Base-by-base conservation (phyloP, 2,797 vertebrate species). In the Protonibea diacanthus region DNA sequence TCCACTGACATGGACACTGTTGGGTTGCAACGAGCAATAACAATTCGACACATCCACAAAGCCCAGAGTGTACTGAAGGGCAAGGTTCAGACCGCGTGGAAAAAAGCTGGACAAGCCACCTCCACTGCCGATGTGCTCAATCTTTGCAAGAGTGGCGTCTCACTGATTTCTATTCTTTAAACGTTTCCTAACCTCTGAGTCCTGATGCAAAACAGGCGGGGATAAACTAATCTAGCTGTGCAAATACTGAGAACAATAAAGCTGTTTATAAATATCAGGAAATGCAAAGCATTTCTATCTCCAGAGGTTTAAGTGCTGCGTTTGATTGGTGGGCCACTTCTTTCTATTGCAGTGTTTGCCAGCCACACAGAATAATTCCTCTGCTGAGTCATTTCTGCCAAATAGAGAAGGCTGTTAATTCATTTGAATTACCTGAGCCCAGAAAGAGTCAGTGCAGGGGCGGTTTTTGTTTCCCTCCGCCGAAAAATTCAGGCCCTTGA, bases 321-420 rank as follows among this genome's bases (percentile, higher is more conserved):
- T 82, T 57, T 83, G 72, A 87, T 85, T 38, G 58, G 63, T 62
- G 63, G 66, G 47, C 29, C 78, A 60, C 56, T 68, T 60, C 52
- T 57, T 49, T 64, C 51, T 55, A 44, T 65, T 52, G 61, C 11
- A 47, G 38, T 13, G 29, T 48, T 60, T 71, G 27, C 5, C 65
- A 82, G 63, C 64, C 10, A 33, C 18, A 27, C 44, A 59, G 71
- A 90, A 66, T 76, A 78, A 80, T 85, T 78, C 78, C 47, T 76
- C 58, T 66, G 55, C 73, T 59, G 63, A 85, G 76, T 76, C 51
- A 88, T 86, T 88, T 84, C 64, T 49, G 40, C 66, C 65, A 76
- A 87, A 83, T 45, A 74, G 33, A 83, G 62, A 83, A 80, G 86
- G 49, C 84, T 79, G 74, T 82, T 89, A 33, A 90, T 91, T 84